A percentile compares a stretch with the other conserved stretches of the same genome.
These are phyloP conservation scores for Porites australiensis DNA, from an alignment of 64 coral and sea anemone species.

Conservation along the genomic window DNA sequence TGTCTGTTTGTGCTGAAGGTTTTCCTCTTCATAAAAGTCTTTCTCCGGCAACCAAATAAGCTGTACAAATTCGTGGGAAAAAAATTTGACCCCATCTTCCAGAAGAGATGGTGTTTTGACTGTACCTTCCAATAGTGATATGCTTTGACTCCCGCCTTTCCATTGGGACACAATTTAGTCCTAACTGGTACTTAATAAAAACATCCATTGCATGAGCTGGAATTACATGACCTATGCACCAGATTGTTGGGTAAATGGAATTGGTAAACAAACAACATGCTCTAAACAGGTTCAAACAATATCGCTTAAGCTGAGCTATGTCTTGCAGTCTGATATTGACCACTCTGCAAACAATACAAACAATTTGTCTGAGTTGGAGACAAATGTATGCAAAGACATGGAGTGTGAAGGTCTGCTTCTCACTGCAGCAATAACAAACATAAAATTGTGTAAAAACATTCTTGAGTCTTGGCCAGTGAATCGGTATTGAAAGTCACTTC, in stretches of 20 bases:
- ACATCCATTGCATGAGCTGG: conserved; percentile 27
- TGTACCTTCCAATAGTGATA: conserved; percentile 30
- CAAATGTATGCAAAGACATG: conserved; percentile 30
- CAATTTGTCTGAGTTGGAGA: conserved; percentile 1
- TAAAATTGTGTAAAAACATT: conserved; percentile 84
- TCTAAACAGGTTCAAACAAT: conserved; percentile 43
- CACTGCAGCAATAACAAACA: conserved; percentile 67
- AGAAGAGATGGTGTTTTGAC: conserved; percentile 27
- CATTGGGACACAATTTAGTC: conserved; percentile 35
- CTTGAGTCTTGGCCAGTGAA: conserved; percentile 86
- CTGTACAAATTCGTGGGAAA: conserved; percentile 31
- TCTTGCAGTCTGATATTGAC: conserved; percentile 39
- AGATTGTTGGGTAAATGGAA: conserved; percentile 38
- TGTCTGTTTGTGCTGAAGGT: too few species aligned
- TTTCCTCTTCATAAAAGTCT: conserved; percentile 53
- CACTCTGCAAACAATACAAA: conserved; percentile 49
- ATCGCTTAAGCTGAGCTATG: conserved; percentile 4
- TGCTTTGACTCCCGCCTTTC: conserved; percentile 63
- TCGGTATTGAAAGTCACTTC: conserved; percentile 66
- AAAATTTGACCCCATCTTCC: conserved; percentile 61
- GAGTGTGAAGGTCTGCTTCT: conserved; percentile 23
- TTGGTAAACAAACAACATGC: conserved; percentile 30
- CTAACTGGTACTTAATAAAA: not conserved
- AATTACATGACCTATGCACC: conserved; percentile 41
- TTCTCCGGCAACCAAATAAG: conserved; percentile 64